A percentile compares a stretch with the other conserved stretches of the same genome.
Conservation (phyloP, 2,113 vertebrate genomes). For the Mirza zaza region DNA sequence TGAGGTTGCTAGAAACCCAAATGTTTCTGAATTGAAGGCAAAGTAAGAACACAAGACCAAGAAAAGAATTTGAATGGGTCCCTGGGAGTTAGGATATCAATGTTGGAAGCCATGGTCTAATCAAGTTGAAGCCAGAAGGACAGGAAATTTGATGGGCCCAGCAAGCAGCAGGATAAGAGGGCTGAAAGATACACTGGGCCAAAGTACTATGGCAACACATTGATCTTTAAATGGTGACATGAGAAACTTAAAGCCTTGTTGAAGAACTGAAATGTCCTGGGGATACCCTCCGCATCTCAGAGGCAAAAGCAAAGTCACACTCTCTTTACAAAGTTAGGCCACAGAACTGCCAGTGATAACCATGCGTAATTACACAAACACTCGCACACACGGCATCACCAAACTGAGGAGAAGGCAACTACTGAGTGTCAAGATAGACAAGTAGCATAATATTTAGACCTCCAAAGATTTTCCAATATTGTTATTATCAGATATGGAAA, state of each 20-base stretch:
- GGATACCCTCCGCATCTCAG: not conserved
- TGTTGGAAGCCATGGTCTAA: not conserved
- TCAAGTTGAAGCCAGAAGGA: not conserved
- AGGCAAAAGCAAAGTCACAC: not conserved
- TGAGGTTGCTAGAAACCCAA: not conserved
- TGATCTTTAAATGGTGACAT: not conserved
- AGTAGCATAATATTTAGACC: not conserved
- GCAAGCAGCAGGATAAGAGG: not conserved
- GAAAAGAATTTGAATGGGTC: not conserved
- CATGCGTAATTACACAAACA: not conserved
- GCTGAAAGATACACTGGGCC: not conserved
- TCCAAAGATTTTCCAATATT: not conserved
- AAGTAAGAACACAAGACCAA: not conserved
- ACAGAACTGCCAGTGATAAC: not conserved
- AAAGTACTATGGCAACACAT: not conserved
- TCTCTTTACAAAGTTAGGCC: not conserved
- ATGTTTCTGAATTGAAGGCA: not conserved
- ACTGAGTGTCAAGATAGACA: not conserved
- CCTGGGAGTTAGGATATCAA: not conserved
- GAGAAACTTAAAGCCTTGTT: not conserved
- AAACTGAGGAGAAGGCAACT: not conserved
- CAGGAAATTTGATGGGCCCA: not conserved
- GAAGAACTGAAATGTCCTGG: not conserved
- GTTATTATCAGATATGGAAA: not conserved
- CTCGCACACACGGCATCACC: not conserved